These are phyloP conservation scores for Chlorops oryzae DNA, from an alignment of 1,140 invertebrate species.

Conservation along the genomic window DNA sequence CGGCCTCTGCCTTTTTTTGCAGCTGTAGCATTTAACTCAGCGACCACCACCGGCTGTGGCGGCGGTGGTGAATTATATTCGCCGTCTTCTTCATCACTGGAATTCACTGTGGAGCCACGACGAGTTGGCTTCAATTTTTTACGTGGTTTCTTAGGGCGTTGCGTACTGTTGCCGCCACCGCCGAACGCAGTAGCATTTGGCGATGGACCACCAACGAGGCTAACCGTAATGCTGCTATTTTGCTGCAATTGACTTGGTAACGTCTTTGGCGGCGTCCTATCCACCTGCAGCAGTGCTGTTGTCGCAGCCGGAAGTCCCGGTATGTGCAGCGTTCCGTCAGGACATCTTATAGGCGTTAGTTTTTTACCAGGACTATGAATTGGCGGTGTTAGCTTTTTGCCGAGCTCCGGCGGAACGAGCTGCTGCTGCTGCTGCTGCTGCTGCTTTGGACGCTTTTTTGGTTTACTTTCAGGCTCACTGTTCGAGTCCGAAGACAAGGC, in stretches of 20 bases:
- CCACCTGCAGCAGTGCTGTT: conserved; percentile 26
- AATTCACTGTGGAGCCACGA: conserved; percentile 21
- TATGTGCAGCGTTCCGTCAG: conserved; percentile 30
- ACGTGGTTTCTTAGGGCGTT: conserved; percentile 26
- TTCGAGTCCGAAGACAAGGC: conserved; percentile 7
- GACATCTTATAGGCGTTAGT: too few relatives aligned
- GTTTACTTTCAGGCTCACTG: too few relatives aligned
- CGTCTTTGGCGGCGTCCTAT: too few relatives aligned
- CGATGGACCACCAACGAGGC: conserved; percentile 6
- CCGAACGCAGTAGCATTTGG: background rate
- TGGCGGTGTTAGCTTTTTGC: too few relatives aligned
- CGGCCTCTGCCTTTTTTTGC: conserved; percentile 37
- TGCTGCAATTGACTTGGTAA: background rate
- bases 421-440: too few relatives aligned
- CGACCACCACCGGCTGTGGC: background rate
- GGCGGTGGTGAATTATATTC: background rate
- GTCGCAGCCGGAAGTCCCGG: conserved; percentile 40
- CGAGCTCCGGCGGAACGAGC: too few relatives aligned
- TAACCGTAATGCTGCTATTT: conserved; percentile 9
- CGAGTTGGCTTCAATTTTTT: conserved; percentile 26
- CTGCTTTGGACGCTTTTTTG: too few relatives aligned
- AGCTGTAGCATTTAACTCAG: background rate
- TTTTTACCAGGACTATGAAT: too few relatives aligned
- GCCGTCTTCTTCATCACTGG: conserved; percentile 37
- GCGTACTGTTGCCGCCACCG: conserved; percentile 27